Base-by-base conservation (phyloP, 2,888 invertebrate species). In the Drosophila pseudotakahashii region DNA sequence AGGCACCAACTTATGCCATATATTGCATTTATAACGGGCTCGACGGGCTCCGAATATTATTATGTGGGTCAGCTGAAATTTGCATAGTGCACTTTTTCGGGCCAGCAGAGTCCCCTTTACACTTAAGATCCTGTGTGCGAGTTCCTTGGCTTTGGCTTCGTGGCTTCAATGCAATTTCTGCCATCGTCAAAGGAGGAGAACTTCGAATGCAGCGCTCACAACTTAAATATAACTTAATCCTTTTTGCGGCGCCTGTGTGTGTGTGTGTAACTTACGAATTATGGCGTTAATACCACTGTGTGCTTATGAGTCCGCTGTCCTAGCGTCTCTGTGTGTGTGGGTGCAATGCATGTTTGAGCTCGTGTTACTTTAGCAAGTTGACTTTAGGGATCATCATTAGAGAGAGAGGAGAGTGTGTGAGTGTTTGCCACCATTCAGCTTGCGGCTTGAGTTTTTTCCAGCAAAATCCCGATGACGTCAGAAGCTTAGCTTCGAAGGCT, bases 351-450 rank as follows among this genome's bases (percentile, higher is more conserved):
- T 62, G 57, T 45, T 51, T 52, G 37, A 67, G 73, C 73, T 79
- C 75, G 58, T 75, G 85, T 76, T 81, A 79, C 86, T 85, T 81
- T 73, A 77, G 84, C 76, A 84, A 79, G 84, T 84, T 84, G 82
- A 84, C 87, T 84, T 87, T 82, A 23, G 82, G 85, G 80, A 84
- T 84, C 85, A 87, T 84, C 80, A 87, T 87, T 81, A 87, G 84
- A 41, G 63, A 75, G 67, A 11, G 32, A 41, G 23, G 52, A n/a
- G 48, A 39, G 30, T 47, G 42, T 45, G 58, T 45, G 37, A 45
- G 45, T 41, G 57, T 41, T 52, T 67, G 67, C 58, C 58, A 61
- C 53, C 45, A 50, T 76, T 69, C 69, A 76, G 52, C 64, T 64
- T 68, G 59, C 51, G 75, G 72, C 54, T 63, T 55, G 48, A 69